These are phyloP conservation scores for Tortricodes alternella DNA, from an alignment of 2,888 invertebrate genomes.

Conservation along the genomic window DNA sequence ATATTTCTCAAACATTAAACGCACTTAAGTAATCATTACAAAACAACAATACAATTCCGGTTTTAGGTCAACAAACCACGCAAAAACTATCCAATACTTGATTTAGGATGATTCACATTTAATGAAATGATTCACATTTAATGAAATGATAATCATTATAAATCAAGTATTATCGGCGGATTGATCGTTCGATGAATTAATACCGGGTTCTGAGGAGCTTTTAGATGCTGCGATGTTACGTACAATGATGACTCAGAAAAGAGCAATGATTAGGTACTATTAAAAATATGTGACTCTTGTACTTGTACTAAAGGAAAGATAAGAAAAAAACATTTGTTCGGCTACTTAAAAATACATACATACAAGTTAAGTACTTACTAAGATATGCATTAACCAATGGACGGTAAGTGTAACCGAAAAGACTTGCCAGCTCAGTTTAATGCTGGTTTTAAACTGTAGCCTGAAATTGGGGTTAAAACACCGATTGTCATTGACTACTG, in stretches of 20 bases:
- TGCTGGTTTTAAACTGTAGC: too few relatives aligned
- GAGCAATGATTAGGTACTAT: too few relatives aligned
- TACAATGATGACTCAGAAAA: slow-evolving; percentile 14
- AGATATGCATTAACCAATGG: too few relatives aligned
- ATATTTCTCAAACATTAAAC: neutral
- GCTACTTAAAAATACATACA: too few relatives aligned
- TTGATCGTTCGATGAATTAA: slow-evolving; percentile 68
- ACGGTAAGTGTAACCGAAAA: too few relatives aligned
- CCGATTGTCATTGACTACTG: too few relatives aligned
- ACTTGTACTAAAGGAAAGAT: too few relatives aligned
- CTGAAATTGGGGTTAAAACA: too few relatives aligned
- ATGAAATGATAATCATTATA: slow-evolving; percentile 73
- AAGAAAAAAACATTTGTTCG: too few relatives aligned
- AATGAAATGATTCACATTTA: slow-evolving; percentile 71
- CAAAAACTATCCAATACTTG: slow-evolving; percentile 48
- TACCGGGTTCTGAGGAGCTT: slow-evolving; percentile 38
- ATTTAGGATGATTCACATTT: slow-evolving; percentile 66
- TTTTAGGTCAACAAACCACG: slow-evolving; percentile 47
- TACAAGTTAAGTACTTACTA: too few relatives aligned
- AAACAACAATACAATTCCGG: slow-evolving; percentile 30
- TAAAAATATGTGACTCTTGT: too few relatives aligned
- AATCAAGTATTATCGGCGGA: slow-evolving; percentile 67
- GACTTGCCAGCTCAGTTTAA: too few relatives aligned
- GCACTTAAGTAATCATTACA: neutral
- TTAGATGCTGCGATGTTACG: slow-evolving; percentile 41